Evolutionary conservation across 2,113 vertebrate genomes (phyloP), one percentile per base, ranked within the genome.

Genomic region (Axis porcinus): DNA sequence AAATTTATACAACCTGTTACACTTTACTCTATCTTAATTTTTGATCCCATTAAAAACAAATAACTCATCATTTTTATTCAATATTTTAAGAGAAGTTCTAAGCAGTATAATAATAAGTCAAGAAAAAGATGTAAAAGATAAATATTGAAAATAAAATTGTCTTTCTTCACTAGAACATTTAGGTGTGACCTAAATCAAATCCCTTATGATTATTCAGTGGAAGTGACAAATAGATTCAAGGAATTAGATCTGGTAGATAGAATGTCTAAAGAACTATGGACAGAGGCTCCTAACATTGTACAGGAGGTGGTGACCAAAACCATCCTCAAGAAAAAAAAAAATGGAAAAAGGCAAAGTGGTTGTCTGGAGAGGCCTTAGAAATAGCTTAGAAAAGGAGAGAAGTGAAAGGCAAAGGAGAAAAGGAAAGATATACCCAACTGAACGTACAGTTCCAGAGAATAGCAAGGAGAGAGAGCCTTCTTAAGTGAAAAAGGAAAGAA

Each of bases 11-110:
- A 97, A 45, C 7, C 5, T 54, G 45, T 6, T 55, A 21, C 16
- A 33, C 30, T 93, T 86, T 30, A 12, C 76, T 96, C 91, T 81
- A 15, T 88, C 96, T 97, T 40, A 86, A 54, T 98, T 74, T 93
- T 94, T 90, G 36, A 86, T 95, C 96, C 96, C 98, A 96, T 84
- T 27, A 97, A 83, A 97, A 89, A 94, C 82, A 23, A 89, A 86
- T 2, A 19, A 86, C 13, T 93, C 17, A 36, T 43, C 4, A 88
- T 55, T 96, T 95, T 93, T 94, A 95, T 36, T 54, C 27, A 95
- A 50, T 30, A 85, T 94, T 91, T 91, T 70, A 84, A 64, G 74
- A 64, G 74, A 78, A 2, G 50, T 82, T 88, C 12, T 89, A 88
- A 4, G 11, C 10, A 87, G 28, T 50, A 3, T 30, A 94, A 15